Percentiles rank a stretch among this genome's conserved stretches.
Conservation (phyloP, 2,113 vertebrate species). For the Porphyrio hochstetteri region DNA sequence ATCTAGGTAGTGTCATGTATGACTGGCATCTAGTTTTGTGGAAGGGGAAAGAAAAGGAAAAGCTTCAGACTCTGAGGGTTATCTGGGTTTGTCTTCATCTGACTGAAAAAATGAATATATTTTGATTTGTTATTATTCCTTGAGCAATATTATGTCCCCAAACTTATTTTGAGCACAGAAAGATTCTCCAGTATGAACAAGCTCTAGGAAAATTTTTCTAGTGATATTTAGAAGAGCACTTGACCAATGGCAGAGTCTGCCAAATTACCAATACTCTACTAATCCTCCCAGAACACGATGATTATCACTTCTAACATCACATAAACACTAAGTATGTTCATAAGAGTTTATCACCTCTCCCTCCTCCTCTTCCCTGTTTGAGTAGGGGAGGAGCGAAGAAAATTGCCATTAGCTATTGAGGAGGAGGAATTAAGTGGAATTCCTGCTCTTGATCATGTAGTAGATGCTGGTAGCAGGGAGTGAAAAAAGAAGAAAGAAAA, state of each 20-base stretch:
- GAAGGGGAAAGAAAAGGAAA: background rate
- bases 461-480: background rate
- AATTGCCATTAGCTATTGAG: background rate
- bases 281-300: background rate
- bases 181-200: background rate
- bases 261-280: background rate
- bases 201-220: background rate
- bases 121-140: background rate
- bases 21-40: background rate
- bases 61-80: background rate
- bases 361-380: background rate
- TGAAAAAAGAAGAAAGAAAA: too few species aligned
- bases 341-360: background rate
- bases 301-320: background rate
- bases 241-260: background rate
- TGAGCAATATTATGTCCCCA: background rate
- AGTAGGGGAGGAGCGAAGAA: background rate
- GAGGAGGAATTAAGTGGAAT: background rate
- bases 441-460: background rate
- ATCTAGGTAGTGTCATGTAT: background rate
- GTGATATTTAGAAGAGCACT: background rate
- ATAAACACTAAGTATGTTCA: background rate
- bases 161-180: background rate
- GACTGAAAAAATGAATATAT: background rate
- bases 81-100: background rate